Evolutionary conservation across 2,888 invertebrate species (phyloP), one percentile per base, ranked within the genome.

Genomic region (Pocota personata): DNA sequence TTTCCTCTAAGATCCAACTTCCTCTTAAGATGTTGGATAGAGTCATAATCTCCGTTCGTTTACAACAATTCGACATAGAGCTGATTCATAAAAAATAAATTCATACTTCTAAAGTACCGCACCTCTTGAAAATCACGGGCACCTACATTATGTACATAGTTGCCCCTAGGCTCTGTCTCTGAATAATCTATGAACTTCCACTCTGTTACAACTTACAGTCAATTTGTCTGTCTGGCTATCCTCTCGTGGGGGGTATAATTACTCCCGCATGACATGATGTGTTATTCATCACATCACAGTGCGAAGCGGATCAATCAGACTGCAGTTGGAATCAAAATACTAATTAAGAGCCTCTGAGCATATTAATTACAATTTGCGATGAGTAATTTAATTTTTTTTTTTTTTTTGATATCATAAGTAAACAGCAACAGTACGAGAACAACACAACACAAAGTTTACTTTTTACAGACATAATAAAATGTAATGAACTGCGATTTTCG

Each of bases 331-430:
- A 50, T 27, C 16, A 48, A 71, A 64, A 57, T 14, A 30, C 21
- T 64, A 73, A 73, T 73, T 73, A 52, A 75, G 35, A 67, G 35
- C 60, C 67, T 52, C 27, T 35, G 58, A 43, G 80, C 66, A 67
- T 80, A 67, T 67, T 52, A 75, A 75, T 37, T 67, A 21, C 37
- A 14, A 10, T 48, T 32, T n/a, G 10, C 14, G 35, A 55, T 75
- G 67, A 80, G 52, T 67, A 75, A 73, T 60, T 52, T 24, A 24
- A 24, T 52, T 58, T 16, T 16, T 5, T 60, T 52, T 24, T 16
- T 16, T 52, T 58, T 16, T 16, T 5, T 27, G 48, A 50, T 58
- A 66, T 73, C 40, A 80, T 73, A 21, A 50, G 67, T 30, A 27
- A 43, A 14, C 3, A 4, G 24, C 14, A 14, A 6, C 14, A 40